Percentiles rank a stretch among this genome's conserved stretches.
Evolutionary conservation across 2,888 invertebrate genomes (phyloP).

Genomic region (Nesidiocoris tenuis): DNA sequence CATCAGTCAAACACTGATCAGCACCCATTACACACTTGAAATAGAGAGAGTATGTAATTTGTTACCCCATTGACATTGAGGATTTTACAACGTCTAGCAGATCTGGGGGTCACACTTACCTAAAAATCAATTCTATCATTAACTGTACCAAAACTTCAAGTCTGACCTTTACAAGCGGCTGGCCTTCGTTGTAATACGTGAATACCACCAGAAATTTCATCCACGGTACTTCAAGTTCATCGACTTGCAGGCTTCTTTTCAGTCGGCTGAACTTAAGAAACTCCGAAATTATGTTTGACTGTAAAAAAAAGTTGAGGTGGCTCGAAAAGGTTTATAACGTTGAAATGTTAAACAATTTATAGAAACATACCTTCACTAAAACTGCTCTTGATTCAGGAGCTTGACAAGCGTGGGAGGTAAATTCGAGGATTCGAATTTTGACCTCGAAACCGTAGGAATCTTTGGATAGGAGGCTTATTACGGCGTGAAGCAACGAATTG

Average conservation of each 20-base stretch:
- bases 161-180: slow-evolving; percentile 58
- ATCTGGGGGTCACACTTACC: too few species aligned
- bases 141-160: neutral
- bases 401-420: slow-evolving; percentile 59
- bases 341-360: neutral
- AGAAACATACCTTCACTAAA: slow-evolving; percentile 61
- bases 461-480: slow-evolving; percentile 57
- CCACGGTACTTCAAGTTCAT: slow-evolving; percentile 58
- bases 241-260: slow-evolving; percentile 37
- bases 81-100: too few species aligned
- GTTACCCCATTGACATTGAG: too few species aligned
- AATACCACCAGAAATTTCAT: slow-evolving; percentile 59
- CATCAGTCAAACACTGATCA: too few species aligned
- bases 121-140: too few species aligned
- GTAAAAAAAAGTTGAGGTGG: slow-evolving; percentile 14
- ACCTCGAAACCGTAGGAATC: slow-evolving; percentile 59
- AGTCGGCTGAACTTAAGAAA: slow-evolving; percentile 36
- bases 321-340: neutral
- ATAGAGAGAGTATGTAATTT: too few species aligned
- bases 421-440: slow-evolving; percentile 57
- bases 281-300: slow-evolving; percentile 41
- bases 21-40: too few species aligned
- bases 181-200: slow-evolving; percentile 60
- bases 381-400: slow-evolving; percentile 64
- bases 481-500: slow-evolving; percentile 59